A percentile compares a stretch with the other conserved stretches of the same genome.
Evolutionary conservation across 1,140 invertebrate species (phyloP).

Genomic region (Drosophila repleta): DNA sequence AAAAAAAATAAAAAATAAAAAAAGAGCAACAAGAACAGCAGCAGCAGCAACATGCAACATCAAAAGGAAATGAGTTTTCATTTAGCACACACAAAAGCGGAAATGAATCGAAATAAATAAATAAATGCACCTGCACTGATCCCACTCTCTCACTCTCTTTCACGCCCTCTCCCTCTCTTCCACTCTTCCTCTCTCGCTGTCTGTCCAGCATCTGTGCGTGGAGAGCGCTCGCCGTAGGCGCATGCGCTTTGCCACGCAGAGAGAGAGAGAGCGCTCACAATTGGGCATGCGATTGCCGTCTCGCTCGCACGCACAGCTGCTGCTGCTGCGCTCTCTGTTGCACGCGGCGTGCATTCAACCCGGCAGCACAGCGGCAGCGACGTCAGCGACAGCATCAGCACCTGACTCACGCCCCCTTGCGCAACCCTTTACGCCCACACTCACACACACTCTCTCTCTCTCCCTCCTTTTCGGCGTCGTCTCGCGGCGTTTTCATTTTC

Average conservation of each 20-base stretch:
- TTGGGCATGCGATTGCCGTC: constrained; percentile 20
- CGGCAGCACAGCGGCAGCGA: constrained; percentile 51
- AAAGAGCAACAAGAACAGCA: constrained; percentile 30
- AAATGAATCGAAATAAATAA: constrained; percentile 83
- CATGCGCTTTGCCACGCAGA: constrained; percentile 28
- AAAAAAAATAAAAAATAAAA: neutral
- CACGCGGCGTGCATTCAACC: constrained; percentile 73
- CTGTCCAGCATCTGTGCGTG: constrained; percentile 47
- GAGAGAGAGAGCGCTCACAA: constrained; percentile 8
- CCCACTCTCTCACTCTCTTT: constrained; percentile 1
- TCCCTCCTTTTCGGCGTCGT: constrained; percentile 25
- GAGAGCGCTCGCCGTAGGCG: neutral
- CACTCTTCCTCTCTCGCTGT: neutral
- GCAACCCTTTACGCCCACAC: neutral
- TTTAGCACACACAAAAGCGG: constrained; percentile 77
- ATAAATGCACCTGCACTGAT: constrained; percentile 71
- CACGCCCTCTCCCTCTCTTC: neutral
- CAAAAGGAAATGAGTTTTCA: constrained; percentile 83
- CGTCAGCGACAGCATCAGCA: constrained; percentile 14
- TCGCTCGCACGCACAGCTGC: constrained; percentile 35
- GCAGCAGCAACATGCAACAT: constrained; percentile 49
- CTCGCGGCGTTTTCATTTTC: constrained; percentile 46
- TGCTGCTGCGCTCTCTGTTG: constrained; percentile 23
- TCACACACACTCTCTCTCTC: neutral
- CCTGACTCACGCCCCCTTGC: constrained; percentile 38